Evolutionary conservation across 2,113 vertebrate genomes (phyloP).

Genomic region (Hipposideros armiger): DNA sequence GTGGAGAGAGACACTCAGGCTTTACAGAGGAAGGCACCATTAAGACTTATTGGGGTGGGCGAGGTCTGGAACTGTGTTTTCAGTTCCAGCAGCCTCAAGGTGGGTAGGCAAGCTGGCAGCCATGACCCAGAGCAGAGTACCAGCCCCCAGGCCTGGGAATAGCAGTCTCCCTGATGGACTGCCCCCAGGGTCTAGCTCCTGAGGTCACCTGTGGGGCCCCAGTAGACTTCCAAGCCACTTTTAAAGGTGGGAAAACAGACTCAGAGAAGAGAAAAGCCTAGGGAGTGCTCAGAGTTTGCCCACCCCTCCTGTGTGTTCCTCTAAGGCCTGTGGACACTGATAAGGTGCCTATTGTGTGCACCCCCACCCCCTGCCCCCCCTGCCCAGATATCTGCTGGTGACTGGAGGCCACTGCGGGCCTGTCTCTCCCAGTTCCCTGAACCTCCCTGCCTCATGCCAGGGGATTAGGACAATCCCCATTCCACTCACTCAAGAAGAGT

Average conservation of each 20-base stretch:
- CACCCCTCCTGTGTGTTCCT: not conserved
- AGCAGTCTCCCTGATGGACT: not conserved
- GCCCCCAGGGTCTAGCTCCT: not conserved
- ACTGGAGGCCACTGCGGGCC: not conserved
- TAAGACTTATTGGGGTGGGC: fast-evolving
- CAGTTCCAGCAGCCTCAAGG: not conserved
- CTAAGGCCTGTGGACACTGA: not conserved
- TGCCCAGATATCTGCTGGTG: not conserved
- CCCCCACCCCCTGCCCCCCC: not conserved
- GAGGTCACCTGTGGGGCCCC: not conserved
- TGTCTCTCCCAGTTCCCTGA: not conserved
- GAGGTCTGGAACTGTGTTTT: not conserved
- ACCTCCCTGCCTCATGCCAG: conserved; percentile 6
- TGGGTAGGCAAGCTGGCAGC: not conserved
- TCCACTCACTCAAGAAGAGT: conserved; percentile 76
- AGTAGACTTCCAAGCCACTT: not conserved
- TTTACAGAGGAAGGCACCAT: not conserved
- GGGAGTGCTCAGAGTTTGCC: not conserved
- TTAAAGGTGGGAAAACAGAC: not conserved
- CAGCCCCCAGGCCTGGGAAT: not conserved
- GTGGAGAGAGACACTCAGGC: not conserved
- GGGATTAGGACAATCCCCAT: conserved; percentile 75
- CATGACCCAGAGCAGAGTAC: not conserved
- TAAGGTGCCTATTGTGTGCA: not conserved
- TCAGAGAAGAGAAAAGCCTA: not conserved